phyloP scores from a whole-genome alignment of 2,797 vertebrate genomes.

The Sandelia bainsii region DNA sequence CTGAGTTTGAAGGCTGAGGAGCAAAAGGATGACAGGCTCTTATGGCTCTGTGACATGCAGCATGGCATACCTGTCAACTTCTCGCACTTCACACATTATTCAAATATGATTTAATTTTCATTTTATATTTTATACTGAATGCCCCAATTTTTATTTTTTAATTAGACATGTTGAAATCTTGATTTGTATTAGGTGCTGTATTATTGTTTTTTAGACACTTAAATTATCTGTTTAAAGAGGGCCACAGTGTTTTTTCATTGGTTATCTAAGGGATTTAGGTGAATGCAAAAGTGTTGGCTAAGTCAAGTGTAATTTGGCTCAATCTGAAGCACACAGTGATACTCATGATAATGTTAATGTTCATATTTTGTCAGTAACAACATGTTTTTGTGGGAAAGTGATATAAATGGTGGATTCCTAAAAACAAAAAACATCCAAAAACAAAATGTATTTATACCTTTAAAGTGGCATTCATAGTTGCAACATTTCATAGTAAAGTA shows the following conservation, averaged over 20 bases:
- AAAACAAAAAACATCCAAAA: background rate
- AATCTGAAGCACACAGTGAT: constrained; percentile 1
- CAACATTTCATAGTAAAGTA: too few relatives aligned
- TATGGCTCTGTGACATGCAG: constrained; percentile 53
- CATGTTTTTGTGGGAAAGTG: background rate
- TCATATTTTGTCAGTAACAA: constrained; percentile 16
- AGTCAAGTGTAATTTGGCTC: constrained; percentile 9
- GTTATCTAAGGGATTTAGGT: background rate
- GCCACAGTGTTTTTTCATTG: too few relatives aligned
- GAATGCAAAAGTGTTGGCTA: constrained; percentile 6
- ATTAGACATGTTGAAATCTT: background rate
- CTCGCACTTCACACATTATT: constrained; percentile 17
- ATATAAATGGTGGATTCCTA: background rate
- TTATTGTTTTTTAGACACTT: too few relatives aligned
- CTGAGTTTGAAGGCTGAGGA: constrained; percentile 44
- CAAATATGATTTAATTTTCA: constrained; percentile 21
- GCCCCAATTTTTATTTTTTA: background rate
- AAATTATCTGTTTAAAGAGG: too few relatives aligned
- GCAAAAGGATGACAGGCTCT: constrained; percentile 51
- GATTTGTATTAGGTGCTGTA: background rate
- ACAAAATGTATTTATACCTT: background rate
- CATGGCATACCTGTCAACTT: constrained; percentile 15
- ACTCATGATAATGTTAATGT: background rate
- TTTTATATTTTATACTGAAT: background rate
- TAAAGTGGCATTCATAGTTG: too few relatives aligned